A percentile compares a stretch with the other conserved stretches of the same genome.
Conservation (phyloP, 2,888 invertebrate genomes). For the Branchellion lobata region DNA sequence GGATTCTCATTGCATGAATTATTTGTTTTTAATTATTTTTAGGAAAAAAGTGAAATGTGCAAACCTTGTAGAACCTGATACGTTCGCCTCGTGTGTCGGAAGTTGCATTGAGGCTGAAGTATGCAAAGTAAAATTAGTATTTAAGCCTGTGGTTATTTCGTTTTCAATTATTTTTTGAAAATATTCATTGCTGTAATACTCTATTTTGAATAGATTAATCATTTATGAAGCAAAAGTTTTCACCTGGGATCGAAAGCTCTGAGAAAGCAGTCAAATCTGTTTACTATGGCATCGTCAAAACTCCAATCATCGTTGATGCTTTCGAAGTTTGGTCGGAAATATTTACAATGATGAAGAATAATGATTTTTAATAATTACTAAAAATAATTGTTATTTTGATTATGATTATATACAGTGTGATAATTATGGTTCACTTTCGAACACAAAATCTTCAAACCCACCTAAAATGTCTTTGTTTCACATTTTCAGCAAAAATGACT, state of each 20-base stretch:
- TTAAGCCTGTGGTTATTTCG: background rate
- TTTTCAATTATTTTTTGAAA: too few species aligned
- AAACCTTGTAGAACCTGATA: background rate
- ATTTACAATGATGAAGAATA: background rate
- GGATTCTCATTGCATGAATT: too few species aligned
- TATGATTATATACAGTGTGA: background rate
- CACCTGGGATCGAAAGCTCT: constrained; percentile 39
- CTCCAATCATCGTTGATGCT: constrained; percentile 40
- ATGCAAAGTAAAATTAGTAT: background rate
- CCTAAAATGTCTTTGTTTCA: too few species aligned
- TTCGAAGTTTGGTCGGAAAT: background rate
- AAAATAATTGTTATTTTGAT: background rate
- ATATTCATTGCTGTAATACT: too few species aligned
- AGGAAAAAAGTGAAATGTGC: background rate
- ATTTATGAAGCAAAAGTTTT: background rate
- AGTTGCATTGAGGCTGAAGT: background rate
- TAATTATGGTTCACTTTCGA: too few species aligned
- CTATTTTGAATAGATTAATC: too few species aligned
- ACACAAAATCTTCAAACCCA: too few species aligned
- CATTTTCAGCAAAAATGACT: too few species aligned
- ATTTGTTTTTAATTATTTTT: background rate
- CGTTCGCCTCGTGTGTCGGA: background rate
- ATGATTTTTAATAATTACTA: background rate
- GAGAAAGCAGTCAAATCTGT: constrained; percentile 14
- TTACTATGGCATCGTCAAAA: constrained; percentile 21